Conservation (phyloP, 1,140 invertebrate genomes). For the Heliconius himera region DNA sequence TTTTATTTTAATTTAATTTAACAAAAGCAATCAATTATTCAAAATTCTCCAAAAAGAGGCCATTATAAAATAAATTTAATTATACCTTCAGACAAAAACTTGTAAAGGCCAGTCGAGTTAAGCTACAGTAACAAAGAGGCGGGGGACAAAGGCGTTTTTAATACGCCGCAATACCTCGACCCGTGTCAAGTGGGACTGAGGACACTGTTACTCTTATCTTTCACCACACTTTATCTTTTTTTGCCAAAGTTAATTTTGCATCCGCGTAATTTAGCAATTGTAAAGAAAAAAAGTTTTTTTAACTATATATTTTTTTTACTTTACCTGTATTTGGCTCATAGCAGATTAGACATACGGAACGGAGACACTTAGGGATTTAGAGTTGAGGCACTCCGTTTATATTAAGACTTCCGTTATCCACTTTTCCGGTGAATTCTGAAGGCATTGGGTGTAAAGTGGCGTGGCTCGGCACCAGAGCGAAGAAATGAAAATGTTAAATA, state of each 20-base stretch:
- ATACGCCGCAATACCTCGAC: conserved; percentile 20
- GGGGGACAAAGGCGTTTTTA: conserved; percentile 16
- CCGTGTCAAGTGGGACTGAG: conserved; percentile 25
- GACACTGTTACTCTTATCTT: conserved; percentile 26
- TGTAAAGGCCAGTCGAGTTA: background rate
- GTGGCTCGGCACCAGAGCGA: too few relatives aligned
- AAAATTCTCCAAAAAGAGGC: background rate
- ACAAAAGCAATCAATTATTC: background rate
- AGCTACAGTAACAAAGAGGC: conserved; percentile 19
- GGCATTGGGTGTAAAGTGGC: too few relatives aligned
- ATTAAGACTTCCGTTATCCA: too few relatives aligned
- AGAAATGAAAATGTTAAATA: too few relatives aligned
- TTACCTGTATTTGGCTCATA: too few relatives aligned
- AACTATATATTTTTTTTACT: too few relatives aligned
- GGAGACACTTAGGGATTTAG: too few relatives aligned
- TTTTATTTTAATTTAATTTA: too few relatives aligned
- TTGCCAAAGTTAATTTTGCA: background rate
- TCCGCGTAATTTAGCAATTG: background rate
- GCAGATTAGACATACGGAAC: too few relatives aligned
- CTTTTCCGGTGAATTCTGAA: too few relatives aligned
- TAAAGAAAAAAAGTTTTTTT: too few relatives aligned
- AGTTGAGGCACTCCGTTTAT: too few relatives aligned
- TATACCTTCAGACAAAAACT: background rate
- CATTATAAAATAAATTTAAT: background rate
- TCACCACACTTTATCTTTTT: background rate